Base-by-base conservation (phyloP, 2,888 invertebrate species). In the Cheilosia pagana region DNA sequence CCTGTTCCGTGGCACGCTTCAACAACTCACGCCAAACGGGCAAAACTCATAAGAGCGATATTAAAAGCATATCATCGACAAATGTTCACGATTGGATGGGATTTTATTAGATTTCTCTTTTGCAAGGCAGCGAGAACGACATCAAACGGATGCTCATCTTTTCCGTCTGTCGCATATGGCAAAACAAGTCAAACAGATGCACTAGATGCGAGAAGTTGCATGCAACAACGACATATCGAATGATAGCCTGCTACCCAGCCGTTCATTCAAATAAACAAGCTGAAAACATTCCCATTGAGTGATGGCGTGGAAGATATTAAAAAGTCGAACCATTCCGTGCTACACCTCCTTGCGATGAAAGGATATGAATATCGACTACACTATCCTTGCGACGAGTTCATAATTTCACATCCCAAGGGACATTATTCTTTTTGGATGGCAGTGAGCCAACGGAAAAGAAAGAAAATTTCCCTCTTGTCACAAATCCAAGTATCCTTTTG, bases 271-370 rank as follows among this genome's bases (percentile, higher is more conserved):
- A n/a, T 57, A 53, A 21, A 65, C 45, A 78, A 52, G 82, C 65
- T 43, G 62, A 39, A 39, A 50, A 52, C 55, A 74, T 71, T 67
- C 31, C 67, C 70, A 67, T 75, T 70, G 85, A 81, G 75, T 72
- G 85, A 85, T 81, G 85, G 81, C 45, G 71, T 63, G 75, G 52
- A 62, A 85, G 81, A 85, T 85, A 85, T 81, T 81, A 75, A 85
- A 50, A 81, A 76, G 67, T 81, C 85, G 62, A 79, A 59, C 60
- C 45, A 21, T 57, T 71, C 19, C 70, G 14, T 14, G 50, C 50
- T 10, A 35, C 16, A 21, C 43, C 63, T 43, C 16, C 52, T 68
- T 39, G 59, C 63, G 25, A 43, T 53, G 10, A 62, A 65, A 52
- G 63, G 57, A 63, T 67, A 12, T 14, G 53, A 48, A 48, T 10